Conservation (phyloP, 2,113 vertebrate genomes). For the Formicarius rufipectus region DNA sequence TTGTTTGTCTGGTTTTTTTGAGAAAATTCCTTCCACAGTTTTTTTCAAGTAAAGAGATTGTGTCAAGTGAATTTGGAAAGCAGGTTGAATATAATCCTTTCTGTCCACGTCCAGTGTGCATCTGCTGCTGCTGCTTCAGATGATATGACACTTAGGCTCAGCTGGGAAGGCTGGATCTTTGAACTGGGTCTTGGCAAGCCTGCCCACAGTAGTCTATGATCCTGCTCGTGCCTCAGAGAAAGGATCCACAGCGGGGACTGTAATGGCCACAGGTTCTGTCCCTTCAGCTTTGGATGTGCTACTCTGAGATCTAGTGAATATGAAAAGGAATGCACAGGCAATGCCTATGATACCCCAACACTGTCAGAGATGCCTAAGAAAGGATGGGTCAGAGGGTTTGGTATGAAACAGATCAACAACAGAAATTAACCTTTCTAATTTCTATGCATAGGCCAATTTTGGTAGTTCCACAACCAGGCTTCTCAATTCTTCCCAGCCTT, state of each 20-base stretch:
- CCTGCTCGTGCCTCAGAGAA: background rate
- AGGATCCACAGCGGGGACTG: accelerated
- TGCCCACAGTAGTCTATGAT: background rate
- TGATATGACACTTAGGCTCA: background rate
- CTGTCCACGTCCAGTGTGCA: background rate
- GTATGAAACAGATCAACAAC: background rate
- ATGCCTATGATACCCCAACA: background rate
- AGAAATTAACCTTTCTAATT: background rate
- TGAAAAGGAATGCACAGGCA: background rate
- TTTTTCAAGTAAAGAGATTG: background rate
- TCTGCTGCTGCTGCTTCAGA: background rate
- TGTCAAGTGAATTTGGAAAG: background rate
- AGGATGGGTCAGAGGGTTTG: background rate
- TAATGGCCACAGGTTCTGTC: background rate
- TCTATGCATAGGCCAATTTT: background rate
- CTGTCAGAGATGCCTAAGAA: background rate
- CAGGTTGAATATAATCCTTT: background rate
- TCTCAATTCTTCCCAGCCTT: background rate
- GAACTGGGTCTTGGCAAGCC: background rate
- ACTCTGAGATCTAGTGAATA: background rate
- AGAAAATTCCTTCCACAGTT: background rate
- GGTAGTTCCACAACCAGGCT: background rate
- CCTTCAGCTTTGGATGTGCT: background rate
- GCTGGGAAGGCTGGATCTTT: background rate
- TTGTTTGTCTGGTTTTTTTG: background rate